Evolutionary conservation across 2,113 vertebrate species (phyloP).

Genomic region (Danionella cerebrum): DNA sequence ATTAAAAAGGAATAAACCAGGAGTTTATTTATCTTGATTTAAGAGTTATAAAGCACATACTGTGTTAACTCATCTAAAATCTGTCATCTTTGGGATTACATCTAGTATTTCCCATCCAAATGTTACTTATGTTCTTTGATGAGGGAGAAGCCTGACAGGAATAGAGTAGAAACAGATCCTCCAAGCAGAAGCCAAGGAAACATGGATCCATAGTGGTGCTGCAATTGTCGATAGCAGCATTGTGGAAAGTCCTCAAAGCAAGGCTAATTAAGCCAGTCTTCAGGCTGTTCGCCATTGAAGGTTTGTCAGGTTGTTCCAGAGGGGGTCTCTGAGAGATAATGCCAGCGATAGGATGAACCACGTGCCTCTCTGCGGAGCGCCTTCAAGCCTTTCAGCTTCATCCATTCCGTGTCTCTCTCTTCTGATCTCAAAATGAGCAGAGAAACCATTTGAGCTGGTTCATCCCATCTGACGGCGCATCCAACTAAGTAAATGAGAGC

Average conservation of each 20-base stretch:
- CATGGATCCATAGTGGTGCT: slow-evolving; percentile 9
- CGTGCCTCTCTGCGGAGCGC: background rate
- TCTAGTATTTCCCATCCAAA: too few species aligned
- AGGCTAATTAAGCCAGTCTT: slow-evolving; percentile 45
- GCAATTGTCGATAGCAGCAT: slow-evolving; percentile 10
- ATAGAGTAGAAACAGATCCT: background rate
- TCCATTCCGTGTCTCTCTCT: background rate
- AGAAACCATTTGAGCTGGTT: background rate
- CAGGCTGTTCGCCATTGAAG: slow-evolving; percentile 26
- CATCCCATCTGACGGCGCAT: background rate
- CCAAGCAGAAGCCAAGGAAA: background rate
- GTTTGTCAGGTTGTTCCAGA: slow-evolving; percentile 19
- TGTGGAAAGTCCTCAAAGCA: slow-evolving; percentile 30
- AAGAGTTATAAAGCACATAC: background rate
- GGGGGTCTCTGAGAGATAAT: slow-evolving; percentile 35
- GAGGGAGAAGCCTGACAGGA: background rate
- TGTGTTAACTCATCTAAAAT: background rate
- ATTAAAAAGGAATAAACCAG: background rate
- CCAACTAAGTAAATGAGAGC: background rate
- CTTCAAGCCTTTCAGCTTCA: slow-evolving; percentile 12
- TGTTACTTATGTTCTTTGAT: background rate
- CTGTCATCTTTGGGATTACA: background rate
- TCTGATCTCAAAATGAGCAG: background rate
- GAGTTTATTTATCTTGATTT: background rate
- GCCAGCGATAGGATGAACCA: slow-evolving; percentile 26